Evolutionary conservation across 2,888 invertebrate genomes (phyloP), one percentile per base, ranked within the genome.

Genomic region (Rhopalosiphum nymphaeae): DNA sequence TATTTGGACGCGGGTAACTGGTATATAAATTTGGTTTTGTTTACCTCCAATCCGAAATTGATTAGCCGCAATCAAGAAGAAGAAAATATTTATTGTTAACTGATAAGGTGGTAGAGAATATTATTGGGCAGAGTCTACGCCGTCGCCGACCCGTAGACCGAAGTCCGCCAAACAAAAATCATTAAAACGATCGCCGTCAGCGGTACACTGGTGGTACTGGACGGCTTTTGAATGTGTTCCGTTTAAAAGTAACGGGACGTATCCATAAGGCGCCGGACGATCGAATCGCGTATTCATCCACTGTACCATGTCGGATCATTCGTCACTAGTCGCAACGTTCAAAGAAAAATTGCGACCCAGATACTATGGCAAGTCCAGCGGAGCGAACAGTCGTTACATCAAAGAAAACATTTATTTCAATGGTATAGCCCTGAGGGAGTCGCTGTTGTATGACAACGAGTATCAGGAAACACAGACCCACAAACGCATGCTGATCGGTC

Each of bases 401-500:
- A 94, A 94, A 44, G 93, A 94, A 42, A 94, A 94, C 36, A 85
- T 94, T 3, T 94, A 94, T 44, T 94, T 94, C 61, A 94, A 94
- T 11, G 93, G 93, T 5, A 57, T 94, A 16, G 93, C 93, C 10
- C 29, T 94, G 25, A 94, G 67, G 42, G 93, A 94, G 36, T 94
- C 93, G 1, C 53, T 94, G 25, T 29, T 94, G 21, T 46, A 94
- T 42, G 90, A 94, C 49, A 89, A 53, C 42, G 90, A 94, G 46
- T 61, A 53, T 61, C 42, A 61, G 21, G 90, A 94, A 2, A 53
- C 90, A 5, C 90, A 90, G 26, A 46, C 46, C 10, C 56, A 53
- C 1, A 93, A 85, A 26, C 93, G 85, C n/a, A 29, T 89, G n/a
- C 84, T 85, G 16, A 46, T 85, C 36, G n/a, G 36, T 9, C 87